Conservation (phyloP, 2,113 vertebrate genomes). For the Gulo gulo region DNA sequence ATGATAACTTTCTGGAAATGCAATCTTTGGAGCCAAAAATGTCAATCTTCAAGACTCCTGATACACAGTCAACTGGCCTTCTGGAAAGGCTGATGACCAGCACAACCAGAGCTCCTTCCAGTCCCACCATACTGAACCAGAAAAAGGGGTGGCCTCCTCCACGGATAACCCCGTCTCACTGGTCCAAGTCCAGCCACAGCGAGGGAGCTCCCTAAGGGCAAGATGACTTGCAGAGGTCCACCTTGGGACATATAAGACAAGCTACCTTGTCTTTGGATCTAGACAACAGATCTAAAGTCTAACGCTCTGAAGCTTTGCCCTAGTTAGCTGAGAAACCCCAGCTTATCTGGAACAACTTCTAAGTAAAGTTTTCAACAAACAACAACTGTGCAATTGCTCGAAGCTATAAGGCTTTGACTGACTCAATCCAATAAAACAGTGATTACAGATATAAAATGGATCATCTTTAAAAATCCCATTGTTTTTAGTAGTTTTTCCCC, state of each 20-base stretch:
- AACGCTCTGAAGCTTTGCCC: neutral
- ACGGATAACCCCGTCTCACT: neutral
- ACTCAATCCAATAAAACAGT: neutral
- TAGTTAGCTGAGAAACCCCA: neutral
- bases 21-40: neutral
- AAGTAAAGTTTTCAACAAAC: neutral
- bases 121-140: fast-evolving
- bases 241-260: neutral
- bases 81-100: neutral
- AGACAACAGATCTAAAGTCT: constrained; percentile 5
- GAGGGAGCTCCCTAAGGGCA: neutral
- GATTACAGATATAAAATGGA: neutral
- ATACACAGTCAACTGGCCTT: neutral
- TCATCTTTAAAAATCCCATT: neutral
- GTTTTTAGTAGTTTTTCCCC: neutral
- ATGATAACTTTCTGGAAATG: neutral
- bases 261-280: no score
- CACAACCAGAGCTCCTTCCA: neutral
- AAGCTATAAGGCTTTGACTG: neutral
- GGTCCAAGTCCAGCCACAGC: neutral
- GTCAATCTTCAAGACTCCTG: neutral
- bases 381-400: neutral
- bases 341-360: neutral
- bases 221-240: neutral
- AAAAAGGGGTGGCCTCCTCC: neutral